These are phyloP conservation scores for Echinops telfairi DNA, from an alignment of 2,113 vertebrate genomes.

Conservation along the genomic window DNA sequence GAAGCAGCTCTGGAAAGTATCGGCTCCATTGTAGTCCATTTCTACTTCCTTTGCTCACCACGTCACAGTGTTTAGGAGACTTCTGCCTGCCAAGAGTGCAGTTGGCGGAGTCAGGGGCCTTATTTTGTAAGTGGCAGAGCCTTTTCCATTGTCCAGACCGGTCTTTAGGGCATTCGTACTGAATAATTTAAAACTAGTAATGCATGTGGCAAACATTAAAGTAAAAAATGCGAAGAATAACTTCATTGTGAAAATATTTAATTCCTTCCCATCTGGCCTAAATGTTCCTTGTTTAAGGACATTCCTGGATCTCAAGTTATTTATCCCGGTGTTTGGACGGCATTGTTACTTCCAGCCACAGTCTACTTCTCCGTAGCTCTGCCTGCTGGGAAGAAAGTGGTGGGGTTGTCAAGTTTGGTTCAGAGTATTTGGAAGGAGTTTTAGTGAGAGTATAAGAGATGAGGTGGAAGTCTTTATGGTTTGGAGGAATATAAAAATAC, in stretches of 20 bases:
- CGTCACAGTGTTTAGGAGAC: constrained; percentile 54
- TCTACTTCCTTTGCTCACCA: constrained; percentile 62
- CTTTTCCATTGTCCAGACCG: constrained; percentile 47
- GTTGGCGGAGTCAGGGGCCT: constrained; percentile 59
- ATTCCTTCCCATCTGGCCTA: constrained; percentile 51
- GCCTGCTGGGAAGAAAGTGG: not conserved
- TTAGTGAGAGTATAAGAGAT: not conserved
- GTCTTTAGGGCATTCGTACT: constrained; percentile 53
- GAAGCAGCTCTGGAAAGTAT: constrained; percentile 43
- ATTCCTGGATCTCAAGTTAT: constrained; percentile 33
- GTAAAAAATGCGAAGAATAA: constrained; percentile 56
- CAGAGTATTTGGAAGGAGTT: not conserved
- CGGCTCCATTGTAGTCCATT: constrained; percentile 65
- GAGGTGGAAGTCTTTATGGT: not conserved
- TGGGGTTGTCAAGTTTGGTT: not conserved
- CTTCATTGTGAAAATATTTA: constrained; percentile 56
- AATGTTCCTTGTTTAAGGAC: constrained; percentile 51
- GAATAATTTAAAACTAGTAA: constrained; percentile 76
- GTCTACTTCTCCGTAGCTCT: not conserved
- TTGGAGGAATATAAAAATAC: not conserved
- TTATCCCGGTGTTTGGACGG: not conserved
- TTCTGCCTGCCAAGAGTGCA: constrained; percentile 52
- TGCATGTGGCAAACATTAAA: constrained; percentile 41
- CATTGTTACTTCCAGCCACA: not conserved
- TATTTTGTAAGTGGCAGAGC: constrained; percentile 55